Base-by-base conservation (phyloP, 2,888 invertebrate species). In the Hypomecis punctinalis region DNA sequence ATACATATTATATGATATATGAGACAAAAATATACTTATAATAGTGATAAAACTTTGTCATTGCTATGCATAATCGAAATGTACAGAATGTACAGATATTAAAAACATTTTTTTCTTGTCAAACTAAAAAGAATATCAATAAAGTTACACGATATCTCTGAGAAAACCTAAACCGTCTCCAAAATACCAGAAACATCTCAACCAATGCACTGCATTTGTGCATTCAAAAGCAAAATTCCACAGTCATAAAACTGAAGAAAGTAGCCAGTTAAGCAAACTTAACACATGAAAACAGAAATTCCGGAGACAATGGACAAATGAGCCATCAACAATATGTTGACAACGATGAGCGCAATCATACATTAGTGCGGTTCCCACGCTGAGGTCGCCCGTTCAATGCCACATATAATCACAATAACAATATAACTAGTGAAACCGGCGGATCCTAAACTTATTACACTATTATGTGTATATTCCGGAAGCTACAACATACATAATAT, bases 361-460 rank as follows among this genome's bases (percentile, higher is more conserved):
- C 23, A 39, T 55, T 36, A 53, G 10, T 4, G 42, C 1, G 7
- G 53, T 74, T 80, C 80, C 77, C 80, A 79, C 79, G 76, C 64
- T 56, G 58, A 76, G 78, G 75, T 68, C 76, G 70, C 49, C 72
- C 75, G 70, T 45, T 70, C 78, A 79, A 79, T 79, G 81, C 66
- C 78, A 76, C 57, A 72, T 67, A 72, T 73, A 73, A 77, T 68
- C 70, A 72, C 66, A 69, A 69, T 60, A 69, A 71, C 67, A 68
- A 71, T 68, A 69, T 60, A 70, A 71, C 66, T 66, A 72, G 70
- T 71, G 74, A 80, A 77, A 75, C 73, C 63, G 67, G 52, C 55
- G 73, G 58, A 76, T 79, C 79, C 81, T 70, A 78, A 74, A 73
- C 66, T 69, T 67, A 77, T 81, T 79, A 75, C 47, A 60, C 64